Percentiles rank a stretch among this genome's conserved stretches.
phyloP scores from a whole-genome alignment of 2,888 invertebrate genomes.

The Megaustenia siamemsis region DNA sequence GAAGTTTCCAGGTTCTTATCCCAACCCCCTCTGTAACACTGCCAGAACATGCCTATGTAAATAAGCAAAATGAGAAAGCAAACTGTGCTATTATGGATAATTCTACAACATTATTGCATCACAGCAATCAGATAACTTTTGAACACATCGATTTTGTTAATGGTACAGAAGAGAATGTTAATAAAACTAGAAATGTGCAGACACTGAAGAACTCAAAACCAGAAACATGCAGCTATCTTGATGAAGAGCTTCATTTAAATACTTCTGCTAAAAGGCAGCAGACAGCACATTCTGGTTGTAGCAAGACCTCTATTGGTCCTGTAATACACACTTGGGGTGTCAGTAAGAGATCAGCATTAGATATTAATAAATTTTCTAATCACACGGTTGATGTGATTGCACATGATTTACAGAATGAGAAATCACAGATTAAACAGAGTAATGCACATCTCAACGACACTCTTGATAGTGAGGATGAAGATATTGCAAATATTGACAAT shows the following conservation, averaged over 20 bases:
- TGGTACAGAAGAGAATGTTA: not conserved
- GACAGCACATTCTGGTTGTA: not conserved
- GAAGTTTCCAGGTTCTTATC: not conserved
- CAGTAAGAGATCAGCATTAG: not conserved
- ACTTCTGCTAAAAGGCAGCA: not conserved
- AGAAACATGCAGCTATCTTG: constrained; percentile 21
- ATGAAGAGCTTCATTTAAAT: constrained; percentile 26
- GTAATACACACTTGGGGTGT: too few relatives aligned
- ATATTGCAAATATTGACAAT: not conserved
- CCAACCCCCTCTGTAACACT: not conserved
- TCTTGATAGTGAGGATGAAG: not conserved
- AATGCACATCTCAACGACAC: not conserved
- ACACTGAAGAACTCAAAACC: not conserved
- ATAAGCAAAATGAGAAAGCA: not conserved
- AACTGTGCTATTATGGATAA: not conserved
- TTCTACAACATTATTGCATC: not conserved
- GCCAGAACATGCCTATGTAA: constrained; percentile 6
- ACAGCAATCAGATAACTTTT: not conserved
- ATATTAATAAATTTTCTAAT: not conserved
- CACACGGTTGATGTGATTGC: not conserved
- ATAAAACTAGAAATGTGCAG: not conserved
- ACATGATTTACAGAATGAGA: not conserved
- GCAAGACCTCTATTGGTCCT: not conserved
- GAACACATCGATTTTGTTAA: not conserved
- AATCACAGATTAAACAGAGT: not conserved